Evolutionary conservation across 2,113 vertebrate genomes (phyloP), one percentile per base, ranked within the genome.

Genomic region (Morone saxatilis): DNA sequence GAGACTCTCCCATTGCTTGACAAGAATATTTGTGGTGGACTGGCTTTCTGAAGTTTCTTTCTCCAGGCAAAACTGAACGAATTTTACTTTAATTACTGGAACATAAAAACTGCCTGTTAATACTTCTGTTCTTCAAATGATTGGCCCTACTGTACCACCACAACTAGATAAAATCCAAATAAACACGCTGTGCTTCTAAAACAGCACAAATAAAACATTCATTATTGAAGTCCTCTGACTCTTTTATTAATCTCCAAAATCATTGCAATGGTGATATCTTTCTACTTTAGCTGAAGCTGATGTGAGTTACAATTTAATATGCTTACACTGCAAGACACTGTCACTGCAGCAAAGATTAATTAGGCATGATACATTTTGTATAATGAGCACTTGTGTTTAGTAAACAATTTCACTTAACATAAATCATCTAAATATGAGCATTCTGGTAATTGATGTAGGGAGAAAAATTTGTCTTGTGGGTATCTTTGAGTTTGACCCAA

Each of bases 391-490:
- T 87, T 86, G 65, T 85, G 79, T 88, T 88, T 53, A 67, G 86
- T 84, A 85, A 91, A 92, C 76, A 85, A 66, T 86, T 89, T 85
- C 31, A 80, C n/a, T 76, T 65, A 53, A 56, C 81, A 87, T 85
- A 83, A 90, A 90, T 91, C 86, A 90, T 31, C 57, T n/a, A 59
- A 59, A 59, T 43, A 41, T 36, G 50, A 54, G 71, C 77, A 63
- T 22, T 56, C 51, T 53, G 56, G 65, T 65, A 84, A 80, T 57
- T 90, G 80, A 88, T 78, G 40, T 47, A 36, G 13, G 70, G n/a
- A 83, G 61, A 57, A 38, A 78, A 69, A 81, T 62, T 6, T 63
- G 61, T 63, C 47, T 47, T 73, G 25, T 48, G n/a, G 16, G 40
- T 65, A 14, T 69, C 8, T 78, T 50, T 57, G 31, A 61, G 1